Evolutionary conservation across 2,797 vertebrate genomes (phyloP), one percentile per base, ranked within the genome.

Genomic region (Scleropages formosus): DNA sequence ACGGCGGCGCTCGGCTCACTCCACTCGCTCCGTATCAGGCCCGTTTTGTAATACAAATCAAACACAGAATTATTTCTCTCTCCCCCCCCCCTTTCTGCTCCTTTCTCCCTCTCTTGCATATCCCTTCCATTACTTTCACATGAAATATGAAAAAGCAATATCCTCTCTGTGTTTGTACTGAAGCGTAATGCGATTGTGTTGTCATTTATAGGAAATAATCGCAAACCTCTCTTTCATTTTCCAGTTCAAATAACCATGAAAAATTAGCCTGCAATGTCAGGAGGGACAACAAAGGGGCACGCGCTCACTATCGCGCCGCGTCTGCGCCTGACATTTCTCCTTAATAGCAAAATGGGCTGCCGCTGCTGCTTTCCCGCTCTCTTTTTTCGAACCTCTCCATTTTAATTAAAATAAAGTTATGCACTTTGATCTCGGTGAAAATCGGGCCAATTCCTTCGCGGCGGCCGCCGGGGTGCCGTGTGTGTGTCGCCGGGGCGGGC

Each of bases 201-300:
- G 95, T 98, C 95, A 96, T 95, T 96, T 95, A 96, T 94, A 94
- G 94, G 94, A 95, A 96, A 97, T 95, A 95, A 95, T 95, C 94
- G 84, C 93, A 93, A 94, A 93, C 91, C 94, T 94, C 93, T 92
- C 91, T 93, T 94, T 95, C 94, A 95, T 96, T 96, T 96, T 95
- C 94, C 94, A 95, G 94, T 95, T 95, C 95, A 97, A 96, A 96
- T 95, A 96, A 95, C 93, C 95, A 97, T 96, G 95, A 97, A 96
- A 96, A 96, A 97, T 96, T 95, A 95, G 94, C 95, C 94, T 92
- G 95, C 95, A 94, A 93, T 95, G 94, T 97, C 95, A 95, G 92
- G 82, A 88, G 91, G 91, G 89, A 92, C 93, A 94, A 95, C 92
- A 95, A 95, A 95, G 92, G 92, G 90, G 91, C 89, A 87, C 88